Base-by-base conservation (phyloP, 2,113 vertebrate species). In the Nothobranchius furzeri region DNA sequence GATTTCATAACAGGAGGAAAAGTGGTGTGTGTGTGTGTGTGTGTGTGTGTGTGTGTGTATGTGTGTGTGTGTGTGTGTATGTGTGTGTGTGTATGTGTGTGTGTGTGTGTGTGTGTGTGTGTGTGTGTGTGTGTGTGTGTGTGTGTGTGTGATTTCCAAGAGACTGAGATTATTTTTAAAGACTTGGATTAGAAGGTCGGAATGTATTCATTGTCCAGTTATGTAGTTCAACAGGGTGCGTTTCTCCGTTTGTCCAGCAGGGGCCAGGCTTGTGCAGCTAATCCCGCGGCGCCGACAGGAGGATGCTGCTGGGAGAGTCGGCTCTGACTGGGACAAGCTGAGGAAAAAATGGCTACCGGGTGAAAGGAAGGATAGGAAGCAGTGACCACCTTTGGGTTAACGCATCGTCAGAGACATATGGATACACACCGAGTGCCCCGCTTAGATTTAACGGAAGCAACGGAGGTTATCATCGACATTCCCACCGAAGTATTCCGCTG, bases 311-410 rank as follows among this genome's bases (percentile, higher is more conserved):
- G 11, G 65, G 68, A 76, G 55, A 76, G 64, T 65, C 9, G 64
- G 64, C 59, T 36, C 55, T 36, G 64, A 30, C 52, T 53, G 64
- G 72, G 65, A 73, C 64, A 54, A 56, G 71, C 48, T 83, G 67
- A 75, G 65, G 70, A 85, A 89, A 30, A 87, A 78, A 90, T 90
- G 89, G 89, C 88, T 48, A 82, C 90, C 81, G 73, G 47, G 72
- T 75, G 49, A 62, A 12, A 69, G 78, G 79, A 76, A 72, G 68
- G n/a, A 78, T 70, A 64, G 67, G 77, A 66, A 70, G 76, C 82
- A 30, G 56, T 59, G 65, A 53, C 14, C 70, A 71, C 83, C 82
- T 60, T 70, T 14, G 81, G 81, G 85, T 70, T 83, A 75, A 75
- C 62, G 74, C 84, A 56, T 78, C 63, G 73, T 69, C 57, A 51